Percentiles rank a stretch among this genome's conserved stretches.
Conservation (phyloP, 1,140 invertebrate species). For the Plectrocnemia conspersa region DNA sequence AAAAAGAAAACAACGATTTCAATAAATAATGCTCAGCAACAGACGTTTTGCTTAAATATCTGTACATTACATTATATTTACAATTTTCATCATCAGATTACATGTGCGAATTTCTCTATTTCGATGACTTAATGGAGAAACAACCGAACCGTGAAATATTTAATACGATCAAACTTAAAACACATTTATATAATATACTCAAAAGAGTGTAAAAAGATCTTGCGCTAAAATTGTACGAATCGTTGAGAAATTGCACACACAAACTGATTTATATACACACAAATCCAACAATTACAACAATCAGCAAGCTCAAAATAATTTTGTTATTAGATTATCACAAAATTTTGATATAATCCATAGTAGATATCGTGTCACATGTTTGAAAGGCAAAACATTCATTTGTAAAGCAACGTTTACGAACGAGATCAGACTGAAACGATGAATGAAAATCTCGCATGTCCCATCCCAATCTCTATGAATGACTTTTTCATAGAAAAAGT, state of each 20-base stretch:
- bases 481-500: too few relatives aligned
- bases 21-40: slow-evolving; percentile 9
- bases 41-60: slow-evolving; percentile 5
- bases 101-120: too few relatives aligned
- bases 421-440: too few relatives aligned
- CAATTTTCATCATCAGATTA: not conserved
- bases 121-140: too few relatives aligned
- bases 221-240: not conserved
- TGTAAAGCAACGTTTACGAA: not conserved
- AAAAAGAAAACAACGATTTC: slow-evolving; percentile 6
- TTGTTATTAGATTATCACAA: not conserved
- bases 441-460: too few relatives aligned
- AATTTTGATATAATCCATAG: not conserved
- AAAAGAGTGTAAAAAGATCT: not conserved
- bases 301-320: slow-evolving; percentile 3
- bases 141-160: too few relatives aligned
- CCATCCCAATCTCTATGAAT: too few relatives aligned
- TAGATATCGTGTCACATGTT: not conserved
- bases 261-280: not conserved
- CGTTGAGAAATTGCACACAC: not conserved
- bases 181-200: too few relatives aligned
- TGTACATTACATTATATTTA: slow-evolving; percentile 13
- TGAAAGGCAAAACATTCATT: not conserved
- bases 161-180: too few relatives aligned
- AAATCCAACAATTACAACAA: not conserved